Evolutionary conservation across 1,140 invertebrate genomes (phyloP).

Genomic region (Thaumatotibia leucotreta): DNA sequence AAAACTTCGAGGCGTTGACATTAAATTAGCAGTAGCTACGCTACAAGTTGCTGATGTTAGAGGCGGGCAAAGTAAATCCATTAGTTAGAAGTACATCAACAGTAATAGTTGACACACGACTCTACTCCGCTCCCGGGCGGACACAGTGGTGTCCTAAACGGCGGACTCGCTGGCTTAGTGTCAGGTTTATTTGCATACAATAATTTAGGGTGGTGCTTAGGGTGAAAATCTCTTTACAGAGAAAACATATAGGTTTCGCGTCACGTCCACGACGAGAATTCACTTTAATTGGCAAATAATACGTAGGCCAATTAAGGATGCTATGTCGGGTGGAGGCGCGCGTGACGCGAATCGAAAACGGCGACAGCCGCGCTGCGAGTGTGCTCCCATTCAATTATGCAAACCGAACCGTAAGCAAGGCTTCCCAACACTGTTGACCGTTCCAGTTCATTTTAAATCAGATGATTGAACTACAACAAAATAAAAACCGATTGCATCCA

Average conservation of each 20-base stretch:
- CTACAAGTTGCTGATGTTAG: conserved; percentile 6
- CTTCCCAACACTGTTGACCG: conserved; percentile 43
- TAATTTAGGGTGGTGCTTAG: conserved; percentile 29
- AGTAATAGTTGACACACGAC: conserved; percentile 14
- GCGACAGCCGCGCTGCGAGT: neutral
- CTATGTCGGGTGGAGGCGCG: conserved; percentile 69
- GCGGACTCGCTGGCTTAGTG: conserved; percentile 11
- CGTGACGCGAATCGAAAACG: conserved; percentile 67
- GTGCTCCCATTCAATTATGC: conserved; percentile 70
- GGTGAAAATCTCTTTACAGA: conserved; percentile 47
- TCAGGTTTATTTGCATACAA: conserved; percentile 46
- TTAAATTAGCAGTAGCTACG: neutral
- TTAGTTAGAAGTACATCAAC: conserved; percentile 17
- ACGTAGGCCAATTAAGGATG: conserved; percentile 76
- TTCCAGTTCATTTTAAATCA: conserved; percentile 13
- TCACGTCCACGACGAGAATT: conserved; percentile 74
- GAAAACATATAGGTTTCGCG: conserved; percentile 65
- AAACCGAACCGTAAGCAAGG: conserved; percentile 62
- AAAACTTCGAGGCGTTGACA: neutral
- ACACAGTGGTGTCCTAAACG: neutral
- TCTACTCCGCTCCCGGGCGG: neutral
- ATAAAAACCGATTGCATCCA: neutral
- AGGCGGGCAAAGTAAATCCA: conserved; percentile 14
- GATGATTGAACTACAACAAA: neutral
- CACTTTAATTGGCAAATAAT: conserved; percentile 78